Evolutionary conservation across 1,140 invertebrate species (phyloP), one percentile per base, ranked within the genome.

Genomic region (Amphibalanus amphitrite): DNA sequence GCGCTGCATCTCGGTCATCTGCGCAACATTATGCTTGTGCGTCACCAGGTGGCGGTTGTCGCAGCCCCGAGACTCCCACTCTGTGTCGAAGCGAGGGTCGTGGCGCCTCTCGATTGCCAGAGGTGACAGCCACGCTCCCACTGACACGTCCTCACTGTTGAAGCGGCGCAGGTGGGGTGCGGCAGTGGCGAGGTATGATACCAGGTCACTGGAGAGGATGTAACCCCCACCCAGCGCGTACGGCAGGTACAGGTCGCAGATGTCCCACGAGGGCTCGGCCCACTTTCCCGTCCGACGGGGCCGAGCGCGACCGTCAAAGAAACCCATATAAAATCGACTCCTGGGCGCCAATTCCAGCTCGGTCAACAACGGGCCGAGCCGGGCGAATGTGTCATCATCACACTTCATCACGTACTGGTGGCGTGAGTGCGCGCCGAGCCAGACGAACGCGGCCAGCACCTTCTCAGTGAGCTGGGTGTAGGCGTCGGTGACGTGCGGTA

Each of bases 211-310:
- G 0, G 92, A 93, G 67, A 98, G 78, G 20, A 98, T 83, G 81
- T 98, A 99, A 29, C 95, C 95, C 40, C 96, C 96, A 47, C 96
- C 96, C 4, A 95, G 80, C 28, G 96, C 95, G 84, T 98, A 98
- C 0, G 95, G 95, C 67, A 98, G 80, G 82, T 98, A 99, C 76
- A 86, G 85, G 81, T 97, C 93, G 82, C 94, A 97, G 0, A 95
- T 78, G 77, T 91, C 87, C 89, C 93, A 97, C 69, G 90, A 85
- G 0, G 80, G 81, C 80, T 97, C 95, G 76, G 87, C 86, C 93
- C 95, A 97, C 77, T 90, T 90, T 10, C 94, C 94, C 71, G 78
- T 83, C 33, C 83, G 84, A 79, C 90, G 89, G 0, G 95, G 88
- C 73, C 82, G 83, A 28, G 93, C 91, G 74, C 86, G 84, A 0